Conservation (phyloP, 2,797 vertebrate genomes). For the Hoplostethus atlanticus region DNA sequence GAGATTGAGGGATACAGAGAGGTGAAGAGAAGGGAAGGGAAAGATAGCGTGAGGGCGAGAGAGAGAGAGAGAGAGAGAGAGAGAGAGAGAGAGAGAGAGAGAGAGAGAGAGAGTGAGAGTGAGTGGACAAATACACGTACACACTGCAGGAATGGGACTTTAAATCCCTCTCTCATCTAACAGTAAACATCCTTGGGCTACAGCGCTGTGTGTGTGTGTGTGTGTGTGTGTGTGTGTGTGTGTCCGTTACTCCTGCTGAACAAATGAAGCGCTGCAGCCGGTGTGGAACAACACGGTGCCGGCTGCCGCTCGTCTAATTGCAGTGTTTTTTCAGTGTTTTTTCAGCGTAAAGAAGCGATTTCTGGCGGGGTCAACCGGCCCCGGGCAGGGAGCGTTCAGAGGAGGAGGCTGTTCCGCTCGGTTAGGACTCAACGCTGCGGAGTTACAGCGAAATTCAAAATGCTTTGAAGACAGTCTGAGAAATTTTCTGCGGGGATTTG, state of each 20-base stretch:
- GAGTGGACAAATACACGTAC: not conserved
- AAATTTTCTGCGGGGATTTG: slow-evolving; percentile 59
- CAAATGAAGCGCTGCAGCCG: slow-evolving; percentile 19
- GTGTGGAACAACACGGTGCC: not conserved
- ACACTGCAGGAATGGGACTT: slow-evolving; percentile 25
- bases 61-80: slow-evolving; percentile 2
- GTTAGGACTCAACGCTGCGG: slow-evolving; percentile 36
- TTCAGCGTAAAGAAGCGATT: slow-evolving; percentile 29
- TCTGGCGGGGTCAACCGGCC: slow-evolving; percentile 45
- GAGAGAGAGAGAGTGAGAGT: slow-evolving; percentile 11
- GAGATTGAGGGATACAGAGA: slow-evolving; percentile 46
- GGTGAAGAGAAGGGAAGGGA: slow-evolving; percentile 26
- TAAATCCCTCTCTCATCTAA: slow-evolving; percentile 54
- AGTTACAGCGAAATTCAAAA: slow-evolving; percentile 38
- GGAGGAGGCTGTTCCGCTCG: slow-evolving; percentile 40
- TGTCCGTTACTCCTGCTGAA: not conserved
- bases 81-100: slow-evolving; percentile 8
- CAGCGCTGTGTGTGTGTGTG: slow-evolving; percentile 3
- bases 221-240: not conserved
- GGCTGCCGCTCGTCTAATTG: slow-evolving; percentile 29
- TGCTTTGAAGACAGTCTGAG: slow-evolving; percentile 66
- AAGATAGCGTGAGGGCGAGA: slow-evolving; percentile 24
- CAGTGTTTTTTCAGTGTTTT: slow-evolving; percentile 4
- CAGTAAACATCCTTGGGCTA: slow-evolving; percentile 63
- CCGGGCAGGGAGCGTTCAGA: slow-evolving; percentile 23